Evolutionary conservation across 2,797 vertebrate genomes (phyloP), one percentile per base, ranked within the genome.

Genomic region (Gymnothorax reevesii): DNA sequence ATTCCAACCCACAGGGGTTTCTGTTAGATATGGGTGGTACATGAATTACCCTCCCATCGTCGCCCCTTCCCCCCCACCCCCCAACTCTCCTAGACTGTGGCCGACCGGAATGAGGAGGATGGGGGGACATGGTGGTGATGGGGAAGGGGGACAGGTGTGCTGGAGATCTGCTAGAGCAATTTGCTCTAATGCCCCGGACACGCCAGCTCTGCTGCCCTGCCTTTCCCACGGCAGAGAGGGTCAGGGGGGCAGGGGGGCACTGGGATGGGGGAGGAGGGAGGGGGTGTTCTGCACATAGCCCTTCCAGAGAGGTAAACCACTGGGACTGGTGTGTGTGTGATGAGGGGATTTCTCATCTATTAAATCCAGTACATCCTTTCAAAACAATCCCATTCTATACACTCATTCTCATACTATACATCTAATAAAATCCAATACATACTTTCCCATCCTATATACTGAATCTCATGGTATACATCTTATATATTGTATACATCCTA

Each of bases 141-240:
- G 73, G 25, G 77, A n/a, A 71, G 83, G 87, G 87, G 88, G 91
- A 92, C 92, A 93, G 92, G 92, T 92, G 92, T 88, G 88, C 85
- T 17, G 73, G 86, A 89, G 87, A 88, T 91, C 92, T 93, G 91
- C 86, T 93, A 93, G 87, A 92, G 86, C 91, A 90, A 92, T 93
- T 91, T 92, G 88, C 82, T 86, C 88, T 93, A 93, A 93, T 91
- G 89, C 86, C 54, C 84, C 86, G 89, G 91, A 92, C 91, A 92
- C 92, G 91, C 90, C 84, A 66, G 86, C 87, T 91, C 89, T 86
- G 84, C 79, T 73, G 33, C 57, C 83, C 84, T 73, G 84, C 82
- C 88, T 91, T 92, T 93, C 92, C 92, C 91, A 92, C 92, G 92
- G 88, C 91, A 88, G 85, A 73, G 2, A 71, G 84, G 92, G 91